Base-by-base conservation (phyloP, 2,888 invertebrate genomes). In the Celastrina argiolus region DNA sequence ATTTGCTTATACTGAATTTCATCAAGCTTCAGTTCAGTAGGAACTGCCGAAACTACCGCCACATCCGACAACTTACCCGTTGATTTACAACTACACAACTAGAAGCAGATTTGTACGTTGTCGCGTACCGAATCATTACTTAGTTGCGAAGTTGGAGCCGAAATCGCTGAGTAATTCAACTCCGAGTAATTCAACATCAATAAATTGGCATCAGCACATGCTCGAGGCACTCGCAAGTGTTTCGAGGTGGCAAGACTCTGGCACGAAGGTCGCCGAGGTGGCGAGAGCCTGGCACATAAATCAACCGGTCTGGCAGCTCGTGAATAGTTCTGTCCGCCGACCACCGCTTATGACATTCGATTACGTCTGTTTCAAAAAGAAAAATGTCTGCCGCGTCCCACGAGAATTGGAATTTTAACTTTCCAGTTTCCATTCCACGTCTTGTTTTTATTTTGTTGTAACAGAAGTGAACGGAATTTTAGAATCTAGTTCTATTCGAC, bases 201-300 rank as follows among this genome's bases (percentile, higher is more conserved):
- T 70, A 71, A 71, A 72, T 71, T 45, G 45, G 16, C 45, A 45
- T 16, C 45, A 16, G 45, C 8, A 45, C 45, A 45, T n/a, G 41
- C 41, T 42, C n/a, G 6, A 42, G 41, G 16, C 18, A 10, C 18
- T 18, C 51, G 12, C 51, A 7, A 45, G 10, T 8, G 18, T 45
- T 16, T 16, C 45, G 45, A 45, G n/a, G 12, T 51, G 51, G 14
- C 22, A 31, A 34, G 22, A n/a, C 51, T 56, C 56, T 64, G 51
- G 31, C 36, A 84, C 89, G 88, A 85, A 81, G 88, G 89, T 82
- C 83, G 79, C 86, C 81, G 81, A 83, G 88, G 87, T 86, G 87
- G 84, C 83, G 86, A 87, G 88, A 88, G 84, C 88, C 87, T 78
- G 79, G 78, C 80, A 83, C 80, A 88, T 90, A 89, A 89, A 89